Base-by-base conservation (phyloP, 2,888 invertebrate genomes). In the Gastrophysa polygoni region DNA sequence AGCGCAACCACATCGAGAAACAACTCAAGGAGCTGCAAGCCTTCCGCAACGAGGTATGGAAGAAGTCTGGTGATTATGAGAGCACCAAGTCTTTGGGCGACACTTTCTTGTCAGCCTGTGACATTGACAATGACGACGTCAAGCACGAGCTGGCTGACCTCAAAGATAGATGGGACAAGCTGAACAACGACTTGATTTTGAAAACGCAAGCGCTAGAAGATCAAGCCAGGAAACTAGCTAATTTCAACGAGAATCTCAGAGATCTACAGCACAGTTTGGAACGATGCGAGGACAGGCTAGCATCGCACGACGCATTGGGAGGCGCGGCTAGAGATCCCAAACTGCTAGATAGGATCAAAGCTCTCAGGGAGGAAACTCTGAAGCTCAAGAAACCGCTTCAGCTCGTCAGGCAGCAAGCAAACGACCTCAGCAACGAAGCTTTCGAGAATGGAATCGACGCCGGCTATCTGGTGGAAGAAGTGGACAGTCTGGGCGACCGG, bases 11-110 rank as follows among this genome's bases (percentile, higher is more conserved):
- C 72, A 89, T 96, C 14, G 95, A 95, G 77, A 91, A 91, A 71
- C 95, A 95, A 77, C 83, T 97, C 3, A 89, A 91, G 56, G 96
- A 96, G 73, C 83, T 96, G 58, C 94, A 95, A 75, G 87, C 88
- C 51, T 92, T 97, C 85, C 88, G 96, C 72, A 96, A 95, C 75
- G 97, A 97, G 74, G 90, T 96, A 0, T 93, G 95, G 91, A 94
- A 95, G 80, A 93, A 92, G 75, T 92, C 94, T 11, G 95, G 95
- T 8, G 97, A 97, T 81, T 96, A 91, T 74, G 97, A 97, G 75
- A 93, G 92, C 80, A 91, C 92, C 69, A 89, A 89, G 76, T 89
- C 90, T 0, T 83, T 93, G 2, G 96, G 96, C 0, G 95, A 96
- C 74, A 90, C 93, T 0, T 93, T 97, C 84, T 86, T 96, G 54